These are phyloP conservation scores for Zelostemma sp. DNA, from an alignment of 1,140 invertebrate genomes.

Conservation along the genomic window DNA sequence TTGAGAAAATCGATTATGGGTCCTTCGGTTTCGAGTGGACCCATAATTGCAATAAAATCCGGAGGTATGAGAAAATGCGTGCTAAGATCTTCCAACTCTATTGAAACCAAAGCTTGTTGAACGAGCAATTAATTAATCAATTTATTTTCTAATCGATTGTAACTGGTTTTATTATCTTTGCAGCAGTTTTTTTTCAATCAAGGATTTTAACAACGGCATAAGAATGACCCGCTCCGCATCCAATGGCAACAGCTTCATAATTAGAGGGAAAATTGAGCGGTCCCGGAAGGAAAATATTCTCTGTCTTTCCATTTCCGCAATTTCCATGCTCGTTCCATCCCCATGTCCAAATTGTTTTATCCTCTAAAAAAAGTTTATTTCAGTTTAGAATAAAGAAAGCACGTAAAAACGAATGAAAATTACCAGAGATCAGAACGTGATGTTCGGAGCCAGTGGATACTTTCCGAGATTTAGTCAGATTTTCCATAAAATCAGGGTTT, in stretches of 20 bases:
- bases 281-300: constrained; percentile 72
- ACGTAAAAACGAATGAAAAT: too few relatives aligned
- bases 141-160: too few relatives aligned
- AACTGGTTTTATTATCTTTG: too few relatives aligned
- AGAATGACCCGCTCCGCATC: constrained; percentile 72
- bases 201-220: constrained; percentile 71
- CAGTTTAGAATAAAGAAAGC: constrained; percentile 26
- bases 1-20: too few relatives aligned
- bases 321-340: constrained; percentile 94
- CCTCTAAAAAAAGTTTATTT: constrained; percentile 67
- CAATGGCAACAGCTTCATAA: constrained; percentile 61
- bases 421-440: constrained; percentile 74
- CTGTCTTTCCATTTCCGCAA: constrained; percentile 79
- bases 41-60: too few relatives aligned
- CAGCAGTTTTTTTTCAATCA: too few relatives aligned
- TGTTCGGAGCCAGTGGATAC: constrained; percentile 84
- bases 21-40: too few relatives aligned
- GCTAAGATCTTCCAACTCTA: too few relatives aligned
- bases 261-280: constrained; percentile 56
- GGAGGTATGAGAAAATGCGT: too few relatives aligned
- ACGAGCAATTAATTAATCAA: too few relatives aligned
- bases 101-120: too few relatives aligned
- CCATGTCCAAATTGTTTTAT: constrained; percentile 80
- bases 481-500: constrained; percentile 49
- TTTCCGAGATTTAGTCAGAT: constrained; percentile 66